Evolutionary conservation across 2,113 vertebrate genomes (phyloP).

Genomic region (Pomatorhinus ruficollis): DNA sequence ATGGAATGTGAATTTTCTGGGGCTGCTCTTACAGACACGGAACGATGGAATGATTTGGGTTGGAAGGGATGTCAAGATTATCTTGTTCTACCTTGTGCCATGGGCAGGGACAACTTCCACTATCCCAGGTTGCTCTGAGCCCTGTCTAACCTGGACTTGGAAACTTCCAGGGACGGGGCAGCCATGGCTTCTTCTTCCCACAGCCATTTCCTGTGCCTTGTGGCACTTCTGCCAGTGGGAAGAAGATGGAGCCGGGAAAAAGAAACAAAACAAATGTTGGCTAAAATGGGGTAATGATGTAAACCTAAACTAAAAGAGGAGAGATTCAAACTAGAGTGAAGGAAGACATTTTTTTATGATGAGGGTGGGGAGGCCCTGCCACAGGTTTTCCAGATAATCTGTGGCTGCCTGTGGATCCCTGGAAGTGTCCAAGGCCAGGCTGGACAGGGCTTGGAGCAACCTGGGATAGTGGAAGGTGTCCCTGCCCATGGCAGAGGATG

Average conservation of each 20-base stretch:
- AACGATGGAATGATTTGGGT: not conserved
- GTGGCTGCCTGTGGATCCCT: not conserved
- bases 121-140: not conserved
- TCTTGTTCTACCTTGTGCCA: not conserved
- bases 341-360: not conserved
- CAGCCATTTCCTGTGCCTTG: not conserved
- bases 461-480: not conserved
- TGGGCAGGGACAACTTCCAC: not conserved
- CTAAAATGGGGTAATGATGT: not conserved
- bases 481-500: rapidly evolving
- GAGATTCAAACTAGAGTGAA: not conserved
- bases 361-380: rapidly evolving
- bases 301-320: not conserved
- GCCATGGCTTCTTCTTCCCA: not conserved
- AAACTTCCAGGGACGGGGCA: not conserved
- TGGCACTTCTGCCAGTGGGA: not conserved
- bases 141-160: too few relatives aligned
- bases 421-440: not conserved
- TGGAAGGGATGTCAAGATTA: not conserved
- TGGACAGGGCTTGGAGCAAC: rapidly evolving
- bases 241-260: not conserved
- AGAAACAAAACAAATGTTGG: not conserved
- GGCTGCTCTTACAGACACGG: not conserved
- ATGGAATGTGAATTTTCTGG: not conserved
- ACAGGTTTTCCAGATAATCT: not conserved